These are phyloP conservation scores for Cirrhinus molitorella DNA, from an alignment of 2,797 vertebrate genomes.

Conservation along the genomic window DNA sequence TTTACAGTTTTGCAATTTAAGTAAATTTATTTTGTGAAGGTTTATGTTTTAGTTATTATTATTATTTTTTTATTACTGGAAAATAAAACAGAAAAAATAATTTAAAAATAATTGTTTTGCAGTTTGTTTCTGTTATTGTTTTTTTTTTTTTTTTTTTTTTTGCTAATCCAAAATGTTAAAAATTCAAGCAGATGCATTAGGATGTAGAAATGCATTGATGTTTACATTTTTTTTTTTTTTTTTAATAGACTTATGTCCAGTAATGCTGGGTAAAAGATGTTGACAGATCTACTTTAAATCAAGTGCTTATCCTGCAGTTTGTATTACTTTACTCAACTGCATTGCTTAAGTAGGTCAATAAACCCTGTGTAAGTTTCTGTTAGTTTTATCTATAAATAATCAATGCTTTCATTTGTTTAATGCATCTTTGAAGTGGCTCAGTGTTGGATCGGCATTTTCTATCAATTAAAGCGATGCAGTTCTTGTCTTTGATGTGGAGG, in stretches of 20 bases:
- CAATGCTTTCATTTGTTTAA: conserved; percentile 47
- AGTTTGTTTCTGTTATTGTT: too few species aligned
- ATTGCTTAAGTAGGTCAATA: conserved; percentile 74
- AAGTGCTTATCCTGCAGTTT: conserved; percentile 30
- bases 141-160: not conserved
- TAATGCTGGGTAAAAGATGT: not conserved
- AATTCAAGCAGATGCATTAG: not conserved
- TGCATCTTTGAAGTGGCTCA: conserved; percentile 31
- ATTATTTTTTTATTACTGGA: too few species aligned
- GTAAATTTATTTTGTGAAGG: too few species aligned
- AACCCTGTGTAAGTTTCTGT: conserved; percentile 72
- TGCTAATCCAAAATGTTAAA: not conserved
- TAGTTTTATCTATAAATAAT: conserved; percentile 68
- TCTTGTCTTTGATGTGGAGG: conserved; percentile 26
- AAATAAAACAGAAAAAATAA: too few species aligned
- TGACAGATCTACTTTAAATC: not conserved
- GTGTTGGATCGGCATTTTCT: conserved; percentile 17
- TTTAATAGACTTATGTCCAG: not conserved
- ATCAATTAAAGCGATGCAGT: conserved; percentile 18
- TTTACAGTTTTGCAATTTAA: too few species aligned
- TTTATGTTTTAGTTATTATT: too few species aligned
- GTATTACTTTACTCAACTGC: conserved; percentile 25
- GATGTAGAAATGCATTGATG: not conserved
- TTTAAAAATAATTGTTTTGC: not conserved
- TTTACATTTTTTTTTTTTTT: not conserved